Percentiles rank a stretch among this genome's conserved stretches.
Conservation (phyloP, 1,140 invertebrate species). For the Drosophila neocordata region DNA sequence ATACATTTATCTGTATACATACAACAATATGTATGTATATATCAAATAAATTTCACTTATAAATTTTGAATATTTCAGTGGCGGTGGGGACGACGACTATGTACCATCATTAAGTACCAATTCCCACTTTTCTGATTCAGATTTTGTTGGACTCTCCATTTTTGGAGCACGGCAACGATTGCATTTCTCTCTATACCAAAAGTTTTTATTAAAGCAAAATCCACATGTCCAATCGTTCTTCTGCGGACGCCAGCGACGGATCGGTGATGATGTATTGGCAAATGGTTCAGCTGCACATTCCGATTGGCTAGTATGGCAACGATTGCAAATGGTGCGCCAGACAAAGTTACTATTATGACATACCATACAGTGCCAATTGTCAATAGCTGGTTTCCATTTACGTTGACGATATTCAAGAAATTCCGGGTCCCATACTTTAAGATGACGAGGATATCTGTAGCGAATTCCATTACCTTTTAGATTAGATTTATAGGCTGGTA, state of each 20-base stretch:
- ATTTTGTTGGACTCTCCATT: slow-evolving; percentile 15
- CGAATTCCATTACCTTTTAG: slow-evolving; percentile 38
- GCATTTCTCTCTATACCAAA: slow-evolving; percentile 64
- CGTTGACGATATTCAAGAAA: slow-evolving; percentile 38
- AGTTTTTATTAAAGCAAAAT: slow-evolving; percentile 57
- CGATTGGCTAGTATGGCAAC: slow-evolving; percentile 43
- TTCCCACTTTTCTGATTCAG: slow-evolving; percentile 52
- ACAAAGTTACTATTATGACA: slow-evolving; percentile 69
- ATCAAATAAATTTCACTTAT: neutral
- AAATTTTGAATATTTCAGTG: neutral
- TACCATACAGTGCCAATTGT: slow-evolving; percentile 58
- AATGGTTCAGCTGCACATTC: neutral
- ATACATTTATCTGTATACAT: neutral
- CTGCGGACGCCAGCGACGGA: slow-evolving; percentile 16
- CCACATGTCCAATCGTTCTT: slow-evolving; percentile 54
- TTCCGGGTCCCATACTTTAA: no score
- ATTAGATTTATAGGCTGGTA: slow-evolving; percentile 61
- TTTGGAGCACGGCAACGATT: slow-evolving; percentile 55
- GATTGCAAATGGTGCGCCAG: slow-evolving; percentile 62
- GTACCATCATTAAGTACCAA: slow-evolving; percentile 19
- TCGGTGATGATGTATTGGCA: neutral
- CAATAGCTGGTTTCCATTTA: slow-evolving; percentile 64
- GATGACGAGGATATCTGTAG: slow-evolving; percentile 43
- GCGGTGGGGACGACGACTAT: neutral
- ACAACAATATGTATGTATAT: neutral